Percentiles rank a stretch among this genome's conserved stretches.
Conservation (phyloP, 2,113 vertebrate species). For the Pongo pygmaeus region DNA sequence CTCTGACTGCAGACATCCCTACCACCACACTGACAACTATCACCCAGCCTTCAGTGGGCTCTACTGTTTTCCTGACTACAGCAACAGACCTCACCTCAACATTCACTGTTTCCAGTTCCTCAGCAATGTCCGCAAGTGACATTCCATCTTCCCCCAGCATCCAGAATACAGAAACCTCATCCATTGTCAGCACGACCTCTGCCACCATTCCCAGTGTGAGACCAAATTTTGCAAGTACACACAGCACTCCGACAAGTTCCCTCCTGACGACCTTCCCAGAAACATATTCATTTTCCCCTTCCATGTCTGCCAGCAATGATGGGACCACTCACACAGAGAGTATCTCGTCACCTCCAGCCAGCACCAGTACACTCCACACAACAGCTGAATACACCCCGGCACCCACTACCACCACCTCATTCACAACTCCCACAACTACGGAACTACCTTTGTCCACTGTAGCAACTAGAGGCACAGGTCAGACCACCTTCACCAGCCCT, state of each 20-base stretch:
- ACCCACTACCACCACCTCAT: not conserved
- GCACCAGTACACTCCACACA: not conserved
- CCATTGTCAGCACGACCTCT: too few relatives aligned
- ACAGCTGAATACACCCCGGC: not conserved
- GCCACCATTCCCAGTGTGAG: accelerated
- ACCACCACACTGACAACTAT: not conserved
- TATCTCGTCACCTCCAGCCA: not conserved
- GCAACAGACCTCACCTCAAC: too few relatives aligned
- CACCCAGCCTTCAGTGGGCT: too few relatives aligned
- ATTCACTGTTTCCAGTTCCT: not conserved
- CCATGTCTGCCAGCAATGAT: accelerated
- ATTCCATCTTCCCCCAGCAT: too few relatives aligned
- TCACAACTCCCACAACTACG: not conserved
- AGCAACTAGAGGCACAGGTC: not conserved
- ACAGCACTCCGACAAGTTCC: not conserved
- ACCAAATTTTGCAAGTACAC: not conserved
- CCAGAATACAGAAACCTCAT: too few relatives aligned
- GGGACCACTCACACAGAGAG: not conserved
- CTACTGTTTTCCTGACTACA: too few relatives aligned
- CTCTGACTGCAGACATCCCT: not conserved
- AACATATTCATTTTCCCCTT: not conserved
- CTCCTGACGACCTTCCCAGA: not conserved
- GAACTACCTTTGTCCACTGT: not conserved
- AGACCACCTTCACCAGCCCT: not conserved
- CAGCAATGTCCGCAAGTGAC: too few relatives aligned